These are phyloP conservation scores for Adelognathus sp. DNA, from an alignment of 2,888 invertebrate genomes.

Conservation along the genomic window DNA sequence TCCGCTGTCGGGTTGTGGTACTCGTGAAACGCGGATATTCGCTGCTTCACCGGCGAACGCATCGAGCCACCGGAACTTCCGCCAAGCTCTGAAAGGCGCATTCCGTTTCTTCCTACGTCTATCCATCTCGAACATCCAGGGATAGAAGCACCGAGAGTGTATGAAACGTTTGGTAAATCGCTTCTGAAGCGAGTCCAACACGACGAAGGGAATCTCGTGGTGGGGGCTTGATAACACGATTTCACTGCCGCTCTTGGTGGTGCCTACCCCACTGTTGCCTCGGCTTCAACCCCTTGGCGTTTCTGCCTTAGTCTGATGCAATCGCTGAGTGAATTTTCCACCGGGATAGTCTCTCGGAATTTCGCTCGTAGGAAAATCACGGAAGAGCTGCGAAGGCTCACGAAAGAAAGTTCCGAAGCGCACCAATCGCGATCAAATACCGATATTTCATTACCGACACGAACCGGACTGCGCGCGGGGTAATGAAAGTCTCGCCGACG, in stretches of 20 bases:
- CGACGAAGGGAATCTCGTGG: constrained; percentile 34
- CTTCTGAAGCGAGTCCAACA: constrained; percentile 34
- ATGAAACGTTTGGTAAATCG: constrained; percentile 43
- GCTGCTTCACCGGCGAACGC: constrained; percentile 18
- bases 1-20: constrained; percentile 35
- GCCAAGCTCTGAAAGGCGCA: constrained; percentile 23
- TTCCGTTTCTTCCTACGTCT: constrained; percentile 19
- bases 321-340: constrained; percentile 30
- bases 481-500: not conserved
- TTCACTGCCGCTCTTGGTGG: not conserved
- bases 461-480: not conserved
- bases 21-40: constrained; percentile 43
- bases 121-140: not conserved
- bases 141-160: not conserved
- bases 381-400: not conserved
- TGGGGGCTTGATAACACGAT: constrained; percentile 43
- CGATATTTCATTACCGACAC: constrained; percentile 24
- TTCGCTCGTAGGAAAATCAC: constrained; percentile 5
- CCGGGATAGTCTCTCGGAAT: constrained; percentile 25
- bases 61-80: not conserved
- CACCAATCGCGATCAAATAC: constrained; percentile 29
- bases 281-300: constrained; percentile 24
- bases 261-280: constrained; percentile 9
- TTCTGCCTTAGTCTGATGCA: constrained; percentile 25
- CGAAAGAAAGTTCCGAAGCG: not conserved